Evolutionary conservation across 2,797 vertebrate species (phyloP).

Genomic region (Girardinus metallicus): DNA sequence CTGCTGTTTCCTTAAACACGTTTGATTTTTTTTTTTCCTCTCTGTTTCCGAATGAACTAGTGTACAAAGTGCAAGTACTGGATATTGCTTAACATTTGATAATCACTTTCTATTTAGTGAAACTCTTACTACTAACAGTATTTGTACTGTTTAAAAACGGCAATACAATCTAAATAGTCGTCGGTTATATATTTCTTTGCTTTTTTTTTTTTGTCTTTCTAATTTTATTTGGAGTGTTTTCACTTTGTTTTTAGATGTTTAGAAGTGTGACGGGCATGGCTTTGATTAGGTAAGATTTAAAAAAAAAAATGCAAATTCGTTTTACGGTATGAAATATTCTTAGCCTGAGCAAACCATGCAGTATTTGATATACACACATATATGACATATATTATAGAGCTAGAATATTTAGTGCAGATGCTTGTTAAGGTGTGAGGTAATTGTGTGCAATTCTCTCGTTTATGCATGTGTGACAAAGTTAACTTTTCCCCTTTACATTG

Average conservation of each 20-base stretch:
- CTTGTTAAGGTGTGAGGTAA: conserved; percentile 99
- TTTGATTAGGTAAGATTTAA: conserved; percentile 85
- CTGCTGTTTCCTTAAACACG: conserved; percentile 83
- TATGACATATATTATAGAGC: conserved; percentile 87
- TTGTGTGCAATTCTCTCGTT: conserved; percentile 99
- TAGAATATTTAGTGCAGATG: conserved; percentile 97
- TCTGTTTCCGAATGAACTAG: conserved; percentile 86
- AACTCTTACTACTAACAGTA: conserved; percentile 88
- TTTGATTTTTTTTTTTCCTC: conserved; percentile 60
- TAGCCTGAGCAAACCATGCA: conserved; percentile 97
- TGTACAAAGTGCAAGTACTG: conserved; percentile 90
- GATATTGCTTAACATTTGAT: conserved; percentile 93
- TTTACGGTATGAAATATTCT: conserved; percentile 90
- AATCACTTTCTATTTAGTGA: conserved; percentile 93
- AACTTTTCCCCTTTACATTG: conserved; percentile 86
- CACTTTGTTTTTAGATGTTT: conserved; percentile 85
- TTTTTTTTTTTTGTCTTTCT: conserved; percentile 75
- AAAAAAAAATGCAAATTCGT: conserved; percentile 86
- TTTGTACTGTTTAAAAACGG: conserved; percentile 94
- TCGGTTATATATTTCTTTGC: conserved; percentile 77
- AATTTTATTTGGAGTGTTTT: conserved; percentile 78
- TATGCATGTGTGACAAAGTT: conserved; percentile 98
- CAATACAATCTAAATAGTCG: conserved; percentile 94
- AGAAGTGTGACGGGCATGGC: conserved; percentile 92
- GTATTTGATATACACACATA: conserved; percentile 91